A percentile compares a stretch with the other conserved stretches of the same genome.
These are phyloP conservation scores for Metopia argyrocephala DNA, from an alignment of 2,888 invertebrate species.

Conservation along the genomic window DNA sequence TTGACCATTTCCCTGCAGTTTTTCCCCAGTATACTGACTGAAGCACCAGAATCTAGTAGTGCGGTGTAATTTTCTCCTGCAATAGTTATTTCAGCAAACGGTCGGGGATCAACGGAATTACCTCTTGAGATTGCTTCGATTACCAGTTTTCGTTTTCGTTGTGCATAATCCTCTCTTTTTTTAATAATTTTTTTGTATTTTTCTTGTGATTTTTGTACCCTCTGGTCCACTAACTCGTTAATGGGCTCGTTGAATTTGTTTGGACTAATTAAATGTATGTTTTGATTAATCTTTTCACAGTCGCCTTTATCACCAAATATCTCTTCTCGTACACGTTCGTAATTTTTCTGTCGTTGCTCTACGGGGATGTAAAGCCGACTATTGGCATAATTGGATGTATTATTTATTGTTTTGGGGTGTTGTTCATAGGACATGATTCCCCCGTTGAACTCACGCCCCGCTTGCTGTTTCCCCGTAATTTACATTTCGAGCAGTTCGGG, in stretches of 20 bases:
- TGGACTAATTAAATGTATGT: too few species aligned
- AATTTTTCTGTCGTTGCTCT: background rate
- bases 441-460: too few species aligned
- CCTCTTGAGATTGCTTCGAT: background rate
- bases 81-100: background rate
- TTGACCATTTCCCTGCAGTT: too few species aligned
- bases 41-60: slow-evolving; percentile 34
- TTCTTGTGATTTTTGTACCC: background rate
- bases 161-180: too few species aligned
- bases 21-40: too few species aligned
- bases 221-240: too few species aligned
- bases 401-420: background rate
- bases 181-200: background rate
- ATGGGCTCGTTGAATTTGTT: too few species aligned
- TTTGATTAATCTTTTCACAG: too few species aligned
- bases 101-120: background rate
- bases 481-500: slow-evolving; percentile 8
- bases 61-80: too few species aligned
- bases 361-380: background rate
- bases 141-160: too few species aligned
- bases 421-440: slow-evolving; percentile 1
- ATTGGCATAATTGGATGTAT: background rate
- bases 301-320: too few species aligned
- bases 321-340: background rate
- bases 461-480: too few species aligned